A percentile compares a stretch with the other conserved stretches of the same genome.
phyloP scores from a whole-genome alignment of 2,113 vertebrate species.

The Dipodomys ordii region DNA sequence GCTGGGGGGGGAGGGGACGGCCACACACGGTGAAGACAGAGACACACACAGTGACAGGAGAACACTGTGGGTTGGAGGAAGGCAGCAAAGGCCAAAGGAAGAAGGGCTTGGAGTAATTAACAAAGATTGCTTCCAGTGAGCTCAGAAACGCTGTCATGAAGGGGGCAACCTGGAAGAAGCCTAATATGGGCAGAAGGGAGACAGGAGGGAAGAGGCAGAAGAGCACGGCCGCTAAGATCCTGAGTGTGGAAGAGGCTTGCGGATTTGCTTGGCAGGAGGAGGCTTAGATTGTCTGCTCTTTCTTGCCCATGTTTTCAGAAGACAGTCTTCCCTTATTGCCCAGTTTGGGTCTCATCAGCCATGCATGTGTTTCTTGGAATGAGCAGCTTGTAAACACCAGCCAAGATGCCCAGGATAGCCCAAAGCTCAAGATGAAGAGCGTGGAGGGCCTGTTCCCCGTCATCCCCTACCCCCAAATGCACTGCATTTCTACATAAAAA shows the following conservation, averaged over 20 bases:
- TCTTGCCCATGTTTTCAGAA: neutral
- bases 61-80: neutral
- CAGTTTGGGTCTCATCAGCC: neutral
- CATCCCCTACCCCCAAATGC: no score
- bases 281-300: no score
- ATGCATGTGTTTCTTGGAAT: neutral
- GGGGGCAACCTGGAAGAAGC: neutral
- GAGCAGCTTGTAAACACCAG: neutral
- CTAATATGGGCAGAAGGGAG: neutral
- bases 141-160: neutral
- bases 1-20: no score
- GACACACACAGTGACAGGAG: neutral
- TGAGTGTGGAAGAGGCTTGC: neutral
- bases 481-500: neutral
- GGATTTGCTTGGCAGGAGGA: neutral
- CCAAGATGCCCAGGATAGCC: neutral
- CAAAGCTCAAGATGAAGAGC: neutral
- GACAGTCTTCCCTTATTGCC: rapidly evolving
- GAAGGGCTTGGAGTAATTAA: neutral
- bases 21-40: no score
- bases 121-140: neutral
- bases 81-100: neutral
- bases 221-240: no score
- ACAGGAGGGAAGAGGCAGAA: rapidly evolving
- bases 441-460: neutral